Base-by-base conservation (phyloP, 2,113 vertebrate species). In the Rhineura floridana region DNA sequence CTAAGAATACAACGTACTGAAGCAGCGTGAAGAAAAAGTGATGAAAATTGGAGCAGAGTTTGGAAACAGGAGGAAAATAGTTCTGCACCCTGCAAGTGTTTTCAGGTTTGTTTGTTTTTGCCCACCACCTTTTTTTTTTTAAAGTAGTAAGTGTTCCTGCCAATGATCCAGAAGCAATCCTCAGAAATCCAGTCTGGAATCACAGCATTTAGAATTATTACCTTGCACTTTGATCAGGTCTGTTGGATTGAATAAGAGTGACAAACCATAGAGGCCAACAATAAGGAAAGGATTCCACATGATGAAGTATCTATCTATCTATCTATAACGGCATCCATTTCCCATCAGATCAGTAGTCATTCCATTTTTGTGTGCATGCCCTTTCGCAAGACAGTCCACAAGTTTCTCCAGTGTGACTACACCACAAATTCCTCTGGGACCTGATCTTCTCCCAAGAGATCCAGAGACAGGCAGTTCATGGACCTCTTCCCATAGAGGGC, bases 341-440 rank as follows among this genome's bases (percentile, higher is more conserved):
- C 90, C 85, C 87, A 73, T 62, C 30, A 1, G 15, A 89, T 48
- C 78, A 93, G 85, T 12, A 62, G 11, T 52, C 59, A 52, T 69
- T 67, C 46, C 28, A 21, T 33, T 23, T 67, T 48, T 75, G 44
- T 44, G n/a, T 12, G 28, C 59, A 55, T 33, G 33, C 19, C 73
- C 52, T 50, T 65, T 39, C 28, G 33, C 17, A 52, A 63, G 39
- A 36, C 69, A 6, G 65, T 80, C 77, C 33, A 84, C 93, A 89
- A 91, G 92, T 36, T 90, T 83, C 88, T 89, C 78, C 81, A 83
- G 79, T 77, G 83, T 85, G 86, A 85, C 94, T 95, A 98, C 70
- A 98, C 96, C 87, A 98, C 97, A 89, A 97, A 97, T 91, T 98
- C 98, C 93, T 98, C 97, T 0, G 96, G 94, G 55, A 96, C 93